Percentiles rank a stretch among this genome's conserved stretches.
Conservation (phyloP, 1,140 invertebrate genomes). For the Euborellia annulipes region DNA sequence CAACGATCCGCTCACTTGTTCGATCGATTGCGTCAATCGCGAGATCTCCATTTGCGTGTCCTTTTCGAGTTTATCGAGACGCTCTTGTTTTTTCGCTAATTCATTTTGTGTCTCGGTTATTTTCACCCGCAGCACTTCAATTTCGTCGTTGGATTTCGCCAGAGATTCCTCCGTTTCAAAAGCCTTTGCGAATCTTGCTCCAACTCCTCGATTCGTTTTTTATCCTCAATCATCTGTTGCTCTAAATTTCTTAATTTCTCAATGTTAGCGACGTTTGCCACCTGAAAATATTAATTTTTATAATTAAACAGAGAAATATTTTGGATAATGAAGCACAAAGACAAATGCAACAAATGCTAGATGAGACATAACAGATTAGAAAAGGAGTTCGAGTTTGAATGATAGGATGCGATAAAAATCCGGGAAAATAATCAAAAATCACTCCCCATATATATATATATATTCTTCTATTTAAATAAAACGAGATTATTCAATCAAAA, state of each 20-base stretch:
- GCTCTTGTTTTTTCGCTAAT: slow-evolving; percentile 21
- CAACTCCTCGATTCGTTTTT: slow-evolving; percentile 28
- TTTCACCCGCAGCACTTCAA: slow-evolving; percentile 22
- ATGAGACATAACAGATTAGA: too few relatives aligned
- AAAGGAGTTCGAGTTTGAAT: too few relatives aligned
- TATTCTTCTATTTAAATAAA: too few relatives aligned
- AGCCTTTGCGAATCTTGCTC: slow-evolving; percentile 34
- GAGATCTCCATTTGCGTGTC: slow-evolving; percentile 8
- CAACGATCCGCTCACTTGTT: slow-evolving; percentile 4
- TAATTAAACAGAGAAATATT: too few relatives aligned
- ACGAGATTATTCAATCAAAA: too few relatives aligned
- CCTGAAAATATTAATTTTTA: too few relatives aligned
- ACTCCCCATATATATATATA: too few relatives aligned
- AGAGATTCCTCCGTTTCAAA: slow-evolving; percentile 37
- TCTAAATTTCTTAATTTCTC: slow-evolving; percentile 37
- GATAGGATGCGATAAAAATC: too few relatives aligned
- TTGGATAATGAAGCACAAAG: too few relatives aligned
- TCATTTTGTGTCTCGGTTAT: slow-evolving; percentile 28
- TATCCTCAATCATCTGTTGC: slow-evolving; percentile 29
- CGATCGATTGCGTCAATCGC: slow-evolving; percentile 1
- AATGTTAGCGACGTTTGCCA: slow-evolving; percentile 30
- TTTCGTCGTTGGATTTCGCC: slow-evolving; percentile 18
- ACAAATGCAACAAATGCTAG: too few relatives aligned
- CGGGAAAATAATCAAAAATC: too few relatives aligned
- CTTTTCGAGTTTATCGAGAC: background rate